Evolutionary conservation across 2,797 vertebrate species (phyloP).

Genomic region (Natrix natrix): DNA sequence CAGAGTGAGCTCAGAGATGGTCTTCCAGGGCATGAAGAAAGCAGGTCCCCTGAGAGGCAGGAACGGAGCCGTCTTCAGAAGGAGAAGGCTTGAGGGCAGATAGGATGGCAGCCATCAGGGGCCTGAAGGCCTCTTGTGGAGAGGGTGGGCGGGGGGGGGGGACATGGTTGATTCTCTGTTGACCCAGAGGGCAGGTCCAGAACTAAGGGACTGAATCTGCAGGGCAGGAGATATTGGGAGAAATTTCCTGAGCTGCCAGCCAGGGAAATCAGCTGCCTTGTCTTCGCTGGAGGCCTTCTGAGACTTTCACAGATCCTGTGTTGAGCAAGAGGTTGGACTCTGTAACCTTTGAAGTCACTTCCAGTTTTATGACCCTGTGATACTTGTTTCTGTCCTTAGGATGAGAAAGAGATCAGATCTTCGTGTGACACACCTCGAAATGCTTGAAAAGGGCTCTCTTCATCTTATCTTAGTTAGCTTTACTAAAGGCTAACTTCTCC

Average conservation of each 20-base stretch:
- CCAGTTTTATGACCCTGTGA: not conserved
- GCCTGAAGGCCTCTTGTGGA: not conserved
- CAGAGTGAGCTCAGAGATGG: not conserved
- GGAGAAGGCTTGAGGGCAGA: not conserved
- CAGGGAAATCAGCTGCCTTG: not conserved
- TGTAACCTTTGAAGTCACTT: not conserved
- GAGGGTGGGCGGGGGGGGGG: not conserved
- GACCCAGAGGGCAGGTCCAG: not conserved
- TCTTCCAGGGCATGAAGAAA: not conserved
- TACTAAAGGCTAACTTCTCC: not conserved
- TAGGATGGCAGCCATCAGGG: not conserved
- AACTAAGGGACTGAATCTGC: not conserved
- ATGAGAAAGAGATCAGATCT: not conserved
- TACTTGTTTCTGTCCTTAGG: not conserved
- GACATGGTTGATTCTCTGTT: not conserved
- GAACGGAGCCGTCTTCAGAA: not conserved
- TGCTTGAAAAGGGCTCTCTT: not conserved
- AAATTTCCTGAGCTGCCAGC: not conserved
- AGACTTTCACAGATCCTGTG: not conserved
- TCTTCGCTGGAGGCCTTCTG: not conserved
- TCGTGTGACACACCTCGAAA: not conserved
- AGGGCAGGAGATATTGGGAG: not conserved
- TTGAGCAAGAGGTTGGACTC: not conserved
- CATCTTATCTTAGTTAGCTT: not conserved
- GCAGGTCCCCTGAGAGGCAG: not conserved